phyloP scores from a whole-genome alignment of 2,113 vertebrate genomes.

The Cryptotis parvus region DNA sequence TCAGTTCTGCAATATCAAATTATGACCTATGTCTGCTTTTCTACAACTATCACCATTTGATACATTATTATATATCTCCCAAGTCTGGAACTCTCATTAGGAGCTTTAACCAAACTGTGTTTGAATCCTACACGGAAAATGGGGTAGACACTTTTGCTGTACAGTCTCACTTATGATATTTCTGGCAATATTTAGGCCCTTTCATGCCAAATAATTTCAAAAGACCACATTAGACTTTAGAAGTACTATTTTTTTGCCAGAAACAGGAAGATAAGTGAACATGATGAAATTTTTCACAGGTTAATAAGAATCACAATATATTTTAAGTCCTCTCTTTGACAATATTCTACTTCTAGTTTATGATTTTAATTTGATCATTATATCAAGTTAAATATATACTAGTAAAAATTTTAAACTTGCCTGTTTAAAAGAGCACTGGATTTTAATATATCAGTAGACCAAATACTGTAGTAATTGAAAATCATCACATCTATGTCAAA shows the following conservation, averaged over 20 bases:
- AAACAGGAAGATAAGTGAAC: conserved; percentile 44
- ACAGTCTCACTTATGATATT: conserved; percentile 52
- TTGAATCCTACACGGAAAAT: conserved; percentile 18
- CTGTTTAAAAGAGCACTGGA: conserved; percentile 22
- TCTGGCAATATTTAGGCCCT: conserved; percentile 21
- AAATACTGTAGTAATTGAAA: conserved; percentile 29
- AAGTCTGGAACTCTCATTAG: background rate
- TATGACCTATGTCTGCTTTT: background rate
- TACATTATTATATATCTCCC: fast-evolving
- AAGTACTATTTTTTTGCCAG: conserved; percentile 43
- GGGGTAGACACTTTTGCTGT: conserved; percentile 14
- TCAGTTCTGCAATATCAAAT: background rate
- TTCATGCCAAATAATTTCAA: conserved; percentile 48
- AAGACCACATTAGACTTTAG: conserved; percentile 44
- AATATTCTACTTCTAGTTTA: conserved; percentile 8
- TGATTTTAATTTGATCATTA: conserved; percentile 53
- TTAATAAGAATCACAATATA: background rate
- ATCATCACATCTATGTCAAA: background rate
- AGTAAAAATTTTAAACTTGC: no score
- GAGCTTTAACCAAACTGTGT: background rate
- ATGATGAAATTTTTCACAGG: conserved; percentile 25
- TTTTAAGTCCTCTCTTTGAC: conserved; percentile 37
- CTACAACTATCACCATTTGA: background rate
- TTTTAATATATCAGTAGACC: conserved; percentile 9
- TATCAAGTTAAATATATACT: conserved; percentile 40